phyloP scores from a whole-genome alignment of 2,113 vertebrate species.

The Delphinapterus leucas region DNA sequence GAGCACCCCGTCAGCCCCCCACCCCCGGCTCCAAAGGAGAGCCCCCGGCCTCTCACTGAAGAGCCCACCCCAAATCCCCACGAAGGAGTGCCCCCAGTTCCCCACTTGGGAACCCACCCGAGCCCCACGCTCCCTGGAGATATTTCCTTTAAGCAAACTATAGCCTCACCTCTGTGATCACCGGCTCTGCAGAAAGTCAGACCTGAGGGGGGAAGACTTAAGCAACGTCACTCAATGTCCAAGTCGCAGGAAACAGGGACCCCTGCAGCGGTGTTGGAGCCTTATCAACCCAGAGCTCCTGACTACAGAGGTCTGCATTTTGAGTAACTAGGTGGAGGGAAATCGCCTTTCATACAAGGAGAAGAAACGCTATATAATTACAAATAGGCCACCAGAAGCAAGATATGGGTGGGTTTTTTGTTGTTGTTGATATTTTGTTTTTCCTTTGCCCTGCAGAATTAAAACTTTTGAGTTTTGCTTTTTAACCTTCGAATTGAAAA shows the following conservation, averaged over 20 bases:
- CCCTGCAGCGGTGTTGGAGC: background rate
- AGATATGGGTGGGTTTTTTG: background rate
- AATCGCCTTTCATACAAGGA: background rate
- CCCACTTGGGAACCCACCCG: background rate
- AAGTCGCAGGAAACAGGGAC: background rate
- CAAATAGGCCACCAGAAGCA: background rate
- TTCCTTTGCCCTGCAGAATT: conserved; percentile 23
- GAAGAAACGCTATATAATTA: background rate
- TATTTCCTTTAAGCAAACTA: background rate
- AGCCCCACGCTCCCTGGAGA: background rate
- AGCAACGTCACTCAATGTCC: background rate
- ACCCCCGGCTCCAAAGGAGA: background rate
- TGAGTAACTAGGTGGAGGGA: background rate
- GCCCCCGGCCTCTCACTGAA: background rate
- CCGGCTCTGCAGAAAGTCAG: background rate
- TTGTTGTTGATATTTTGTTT: background rate
- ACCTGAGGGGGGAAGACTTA: background rate
- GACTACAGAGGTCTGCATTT: background rate
- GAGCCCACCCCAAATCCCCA: background rate
- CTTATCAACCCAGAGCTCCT: background rate
- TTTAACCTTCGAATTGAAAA: background rate
- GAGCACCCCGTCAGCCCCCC: background rate
- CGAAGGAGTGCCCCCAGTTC: background rate
- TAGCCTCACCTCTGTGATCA: background rate
- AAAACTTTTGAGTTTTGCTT: conserved; percentile 24